Percentiles rank a stretch among this genome's conserved stretches.
These are phyloP conservation scores for Rhinopomastus cyanomelas DNA, from an alignment of 2,113 vertebrate genomes.

Conservation along the genomic window DNA sequence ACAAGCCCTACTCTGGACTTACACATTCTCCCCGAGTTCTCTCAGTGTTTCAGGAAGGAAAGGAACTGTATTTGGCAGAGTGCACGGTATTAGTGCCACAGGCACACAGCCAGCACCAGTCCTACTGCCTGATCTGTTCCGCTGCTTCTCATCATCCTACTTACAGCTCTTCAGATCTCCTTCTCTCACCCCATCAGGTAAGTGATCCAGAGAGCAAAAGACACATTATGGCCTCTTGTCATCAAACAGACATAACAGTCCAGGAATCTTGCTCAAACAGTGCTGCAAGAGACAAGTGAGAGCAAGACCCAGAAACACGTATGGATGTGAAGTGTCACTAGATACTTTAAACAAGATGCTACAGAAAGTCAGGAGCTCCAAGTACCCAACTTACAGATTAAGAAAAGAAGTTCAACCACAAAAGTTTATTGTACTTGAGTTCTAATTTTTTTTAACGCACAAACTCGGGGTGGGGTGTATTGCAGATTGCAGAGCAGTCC, in stretches of 20 bases:
- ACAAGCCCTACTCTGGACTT: neutral
- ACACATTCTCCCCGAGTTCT: neutral
- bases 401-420: neutral
- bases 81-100: neutral
- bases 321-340: neutral
- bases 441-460: neutral
- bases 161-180: neutral
- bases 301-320: neutral
- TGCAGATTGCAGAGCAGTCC: neutral
- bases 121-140: constrained; percentile 37
- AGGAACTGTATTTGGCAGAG: constrained; percentile 24
- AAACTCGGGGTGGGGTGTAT: neutral
- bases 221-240: neutral
- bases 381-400: neutral
- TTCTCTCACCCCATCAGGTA: neutral
- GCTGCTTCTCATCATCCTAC: constrained; percentile 5
- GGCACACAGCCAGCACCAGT: constrained; percentile 34
- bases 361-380: neutral
- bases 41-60: constrained; percentile 37
- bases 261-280: neutral
- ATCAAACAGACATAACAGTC: neutral
- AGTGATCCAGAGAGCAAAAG: neutral
- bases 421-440: neutral
- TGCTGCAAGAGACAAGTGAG: neutral
- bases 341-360: neutral